Evolutionary conservation across 2,113 vertebrate species (phyloP).

Genomic region (Odocoileus hemionus): DNA sequence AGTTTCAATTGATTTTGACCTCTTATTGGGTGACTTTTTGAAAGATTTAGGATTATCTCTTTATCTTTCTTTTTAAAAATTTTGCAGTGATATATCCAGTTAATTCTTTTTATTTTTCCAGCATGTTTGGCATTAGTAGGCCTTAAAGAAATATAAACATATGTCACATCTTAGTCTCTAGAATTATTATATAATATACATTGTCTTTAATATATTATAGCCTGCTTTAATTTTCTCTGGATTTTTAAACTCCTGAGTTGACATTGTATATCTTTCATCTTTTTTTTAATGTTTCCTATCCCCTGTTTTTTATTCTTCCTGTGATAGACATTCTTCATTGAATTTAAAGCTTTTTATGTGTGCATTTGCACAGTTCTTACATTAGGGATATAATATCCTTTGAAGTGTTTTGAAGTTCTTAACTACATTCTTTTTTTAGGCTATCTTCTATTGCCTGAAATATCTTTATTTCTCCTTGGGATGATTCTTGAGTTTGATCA

Average conservation of each 20-base stretch:
- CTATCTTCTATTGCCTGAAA: neutral
- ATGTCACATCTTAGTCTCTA: neutral
- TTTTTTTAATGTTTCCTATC: neutral
- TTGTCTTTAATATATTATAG: neutral
- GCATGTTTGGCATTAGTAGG: neutral
- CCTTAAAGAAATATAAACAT: neutral
- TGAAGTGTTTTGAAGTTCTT: neutral
- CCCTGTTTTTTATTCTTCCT: neutral
- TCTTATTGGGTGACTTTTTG: neutral
- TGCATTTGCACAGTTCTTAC: neutral
- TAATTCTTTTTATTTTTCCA: neutral
- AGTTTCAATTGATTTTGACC: neutral
- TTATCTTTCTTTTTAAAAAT: neutral
- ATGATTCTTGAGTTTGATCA: neutral
- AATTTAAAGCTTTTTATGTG: neutral
- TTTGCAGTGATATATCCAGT: neutral
- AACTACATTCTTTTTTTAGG: neutral
- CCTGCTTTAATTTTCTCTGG: neutral
- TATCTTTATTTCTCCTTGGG: neutral
- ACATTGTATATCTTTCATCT: neutral
- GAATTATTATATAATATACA: neutral
- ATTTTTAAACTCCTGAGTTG: neutral
- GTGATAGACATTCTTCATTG: neutral
- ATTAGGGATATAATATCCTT: neutral
- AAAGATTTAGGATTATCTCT: neutral